These are phyloP conservation scores for Lampropteryx suffumata DNA, from an alignment of 2,888 invertebrate genomes.

Conservation along the genomic window DNA sequence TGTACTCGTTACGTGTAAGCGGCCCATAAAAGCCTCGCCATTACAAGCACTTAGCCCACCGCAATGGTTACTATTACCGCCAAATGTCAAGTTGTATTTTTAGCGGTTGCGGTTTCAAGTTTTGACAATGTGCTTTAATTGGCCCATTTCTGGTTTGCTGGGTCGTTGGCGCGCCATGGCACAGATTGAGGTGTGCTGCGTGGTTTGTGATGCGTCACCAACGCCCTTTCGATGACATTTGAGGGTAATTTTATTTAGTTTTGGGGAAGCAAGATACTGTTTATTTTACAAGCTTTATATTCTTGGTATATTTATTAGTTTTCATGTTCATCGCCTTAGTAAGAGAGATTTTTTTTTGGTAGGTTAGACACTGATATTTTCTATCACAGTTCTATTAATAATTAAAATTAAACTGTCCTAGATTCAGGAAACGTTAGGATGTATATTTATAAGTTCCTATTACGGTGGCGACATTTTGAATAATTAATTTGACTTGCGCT, in stretches of 20 bases:
- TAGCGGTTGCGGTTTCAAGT: constrained; percentile 45
- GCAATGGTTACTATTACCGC: constrained; percentile 48
- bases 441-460: too few species aligned
- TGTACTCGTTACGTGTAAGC: too few species aligned
- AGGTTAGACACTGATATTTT: too few species aligned
- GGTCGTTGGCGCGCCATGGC: constrained; percentile 19
- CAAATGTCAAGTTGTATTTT: constrained; percentile 62
- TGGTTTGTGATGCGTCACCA: constrained; percentile 6
- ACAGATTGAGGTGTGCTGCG: neutral
- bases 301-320: too few species aligned
- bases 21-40: neutral
- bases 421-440: too few species aligned
- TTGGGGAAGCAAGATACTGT: neutral
- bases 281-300: too few species aligned
- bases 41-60: constrained; percentile 31
- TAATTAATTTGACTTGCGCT: too few species aligned
- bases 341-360: too few species aligned
- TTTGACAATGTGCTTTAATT: constrained; percentile 71
- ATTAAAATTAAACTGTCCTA: too few species aligned
- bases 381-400: too few species aligned
- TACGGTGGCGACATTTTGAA: too few species aligned
- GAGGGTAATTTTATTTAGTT: constrained; percentile 1
- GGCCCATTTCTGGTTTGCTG: constrained; percentile 36
- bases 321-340: too few species aligned
- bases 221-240: constrained; percentile 7